Conservation (phyloP, 2,888 invertebrate species). For the Lasius platythorax region DNA sequence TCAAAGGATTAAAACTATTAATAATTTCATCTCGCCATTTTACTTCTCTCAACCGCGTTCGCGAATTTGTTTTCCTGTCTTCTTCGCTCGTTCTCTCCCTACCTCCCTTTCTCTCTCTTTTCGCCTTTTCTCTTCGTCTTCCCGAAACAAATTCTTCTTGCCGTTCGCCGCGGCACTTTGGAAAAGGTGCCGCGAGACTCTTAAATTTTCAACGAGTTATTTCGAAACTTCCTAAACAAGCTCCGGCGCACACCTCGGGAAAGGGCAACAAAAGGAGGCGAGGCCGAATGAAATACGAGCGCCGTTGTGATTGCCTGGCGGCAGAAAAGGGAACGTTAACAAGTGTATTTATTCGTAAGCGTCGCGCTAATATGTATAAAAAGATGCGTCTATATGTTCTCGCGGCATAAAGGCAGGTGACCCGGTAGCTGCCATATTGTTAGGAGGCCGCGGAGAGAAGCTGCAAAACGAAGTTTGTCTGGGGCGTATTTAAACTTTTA, state of each 20-base stretch:
- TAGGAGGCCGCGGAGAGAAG: constrained; percentile 51
- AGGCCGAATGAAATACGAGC: constrained; percentile 67
- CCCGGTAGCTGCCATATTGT: constrained; percentile 79
- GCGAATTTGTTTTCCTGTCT: constrained; percentile 25
- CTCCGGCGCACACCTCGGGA: constrained; percentile 53
- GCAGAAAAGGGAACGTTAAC: constrained; percentile 49
- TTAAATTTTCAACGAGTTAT: constrained; percentile 72
- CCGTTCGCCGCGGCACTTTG: constrained; percentile 23
- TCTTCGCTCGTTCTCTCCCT: background rate
- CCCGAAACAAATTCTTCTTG: constrained; percentile 54
- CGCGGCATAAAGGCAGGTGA: constrained; percentile 78
- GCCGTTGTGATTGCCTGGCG: constrained; percentile 60
- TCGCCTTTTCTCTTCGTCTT: constrained; percentile 4
- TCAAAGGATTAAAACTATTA: constrained; percentile 27
- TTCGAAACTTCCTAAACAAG: constrained; percentile 73
- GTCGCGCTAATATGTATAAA: constrained; percentile 48
- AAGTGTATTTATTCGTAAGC: constrained; percentile 12
- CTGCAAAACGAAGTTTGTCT: constrained; percentile 81
- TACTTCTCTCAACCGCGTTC: background rate
- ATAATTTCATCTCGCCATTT: constrained; percentile 24
- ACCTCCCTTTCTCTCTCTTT: background rate
- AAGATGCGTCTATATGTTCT: constrained; percentile 74
- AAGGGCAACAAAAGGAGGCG: constrained; percentile 17
- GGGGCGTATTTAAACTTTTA: constrained; percentile 85
- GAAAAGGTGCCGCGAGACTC: constrained; percentile 55